Evolutionary conservation across 2,888 invertebrate species (phyloP).

Genomic region (Ichneumon xanthorius): DNA sequence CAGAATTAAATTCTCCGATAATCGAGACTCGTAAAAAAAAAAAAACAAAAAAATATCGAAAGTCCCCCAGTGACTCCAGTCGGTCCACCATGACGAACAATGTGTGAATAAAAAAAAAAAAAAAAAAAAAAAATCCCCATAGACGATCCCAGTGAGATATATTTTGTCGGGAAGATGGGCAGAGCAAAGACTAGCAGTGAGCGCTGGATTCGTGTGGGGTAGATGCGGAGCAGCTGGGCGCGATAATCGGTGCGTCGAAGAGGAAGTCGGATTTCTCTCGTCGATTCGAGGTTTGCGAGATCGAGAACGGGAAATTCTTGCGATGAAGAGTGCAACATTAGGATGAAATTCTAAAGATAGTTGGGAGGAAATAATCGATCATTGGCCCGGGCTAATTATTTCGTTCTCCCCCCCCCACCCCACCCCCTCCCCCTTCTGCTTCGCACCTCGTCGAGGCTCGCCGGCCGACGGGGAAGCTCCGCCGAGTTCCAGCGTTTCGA

Average conservation of each 20-base stretch:
- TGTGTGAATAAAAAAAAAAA: background rate
- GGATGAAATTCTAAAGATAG: constrained; percentile 7
- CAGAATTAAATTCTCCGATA: background rate
- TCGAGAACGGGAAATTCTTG: background rate
- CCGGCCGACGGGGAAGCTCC: too few species aligned
- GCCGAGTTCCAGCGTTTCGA: background rate
- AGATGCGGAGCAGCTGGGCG: constrained; percentile 39
- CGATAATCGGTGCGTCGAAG: background rate
- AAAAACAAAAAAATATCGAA: too few species aligned
- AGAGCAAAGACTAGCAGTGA: constrained; percentile 51
- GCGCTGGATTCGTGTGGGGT: constrained; percentile 53
- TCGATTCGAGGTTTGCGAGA: too few species aligned
- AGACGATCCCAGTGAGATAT: constrained; percentile 15
- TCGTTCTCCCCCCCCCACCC: background rate
- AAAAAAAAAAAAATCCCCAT: constrained; percentile 6
- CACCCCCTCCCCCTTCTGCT: background rate
- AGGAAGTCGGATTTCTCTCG: background rate
- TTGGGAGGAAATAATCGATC: constrained; percentile 41
- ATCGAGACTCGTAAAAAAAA: too few species aligned
- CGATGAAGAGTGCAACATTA: background rate
- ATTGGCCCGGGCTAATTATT: constrained; percentile 24
- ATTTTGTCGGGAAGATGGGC: background rate
- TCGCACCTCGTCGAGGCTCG: background rate
- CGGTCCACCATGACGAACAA: background rate
- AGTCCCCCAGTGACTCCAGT: too few species aligned